Evolutionary conservation across 2,888 invertebrate species (phyloP), one percentile per base, ranked within the genome.

Genomic region (Halocaridina rubra): DNA sequence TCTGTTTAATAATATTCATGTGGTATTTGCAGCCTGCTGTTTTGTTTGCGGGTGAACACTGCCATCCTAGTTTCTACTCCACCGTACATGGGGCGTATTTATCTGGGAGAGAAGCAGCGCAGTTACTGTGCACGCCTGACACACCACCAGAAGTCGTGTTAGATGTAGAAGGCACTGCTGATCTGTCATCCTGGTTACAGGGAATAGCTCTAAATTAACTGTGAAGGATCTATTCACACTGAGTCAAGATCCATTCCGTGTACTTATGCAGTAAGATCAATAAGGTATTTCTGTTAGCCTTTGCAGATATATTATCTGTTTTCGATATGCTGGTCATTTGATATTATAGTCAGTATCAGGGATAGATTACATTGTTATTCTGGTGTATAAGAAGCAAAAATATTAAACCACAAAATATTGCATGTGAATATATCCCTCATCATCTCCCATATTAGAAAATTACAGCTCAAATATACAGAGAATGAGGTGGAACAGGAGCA

Each of bases 31-130:
- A 97, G 96, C 96, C 96, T 89, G 93, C 94, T 53, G 91, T 97
- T 89, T 92, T 96, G 90, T 98, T 98, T 92, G 98, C 97, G 89
- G 98, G 98, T 86, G 98, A 98, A 92, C 98, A 98, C 90, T 97
- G 97, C 64, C 98, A 98, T 92, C 95, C 95, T 90, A 95, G 94
- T 91, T 98, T 97, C 91, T 98, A 98, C 91, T 98, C 97, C 74
- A 98, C 98, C 1, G 97, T 96, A 46, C 98, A 98, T 91, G 98
- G 98, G 72, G 98, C 98, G 53, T 96, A 96, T 90, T 92, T 98
- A 80, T 96, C 96, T 72, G 98, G 98, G 0, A 93, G 96, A 89
- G 94, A 94, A 22, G 96, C 96, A 53, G 96, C 96, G 61, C 95
- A 96, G 90, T 92, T 94, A 77, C 90, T 96, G 69, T 85, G 84